Base-by-base conservation (phyloP, 1,140 invertebrate genomes). In the Psilanteris sp. region DNA sequence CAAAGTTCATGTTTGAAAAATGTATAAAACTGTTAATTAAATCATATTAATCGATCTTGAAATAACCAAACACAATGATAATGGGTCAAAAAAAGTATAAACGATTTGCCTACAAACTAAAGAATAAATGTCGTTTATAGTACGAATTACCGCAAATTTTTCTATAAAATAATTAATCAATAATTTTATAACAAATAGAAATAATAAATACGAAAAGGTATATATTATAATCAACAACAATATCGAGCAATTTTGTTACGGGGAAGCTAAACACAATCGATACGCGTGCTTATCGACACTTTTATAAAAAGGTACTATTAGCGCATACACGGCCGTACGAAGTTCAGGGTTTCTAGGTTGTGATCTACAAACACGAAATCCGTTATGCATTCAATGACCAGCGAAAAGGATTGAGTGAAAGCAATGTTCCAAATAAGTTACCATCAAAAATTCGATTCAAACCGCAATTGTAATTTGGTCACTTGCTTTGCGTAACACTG, bases 301-400 rank as follows among this genome's bases (percentile, higher is more conserved):
- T n/a, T n/a, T n/a, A n/a, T n/a, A n/a, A n/a, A n/a, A n/a, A n/a
- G n/a, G n/a, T n/a, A n/a, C n/a, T n/a, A n/a, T n/a, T n/a, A n/a
- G 27, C 18, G 27, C 31, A 66, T 32, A 29, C 27, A 59, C 32
- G n/a, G n/a, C 34, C 31, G 11, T 44, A 4, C 11, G 26, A 74
- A 68, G 50, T 87, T 86, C 73, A 79, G 57, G 84, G 84, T 87
- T 87, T 87, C 81, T 87, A 78, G 85, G 85, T 85, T 87, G 82
- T 31, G 80, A 79, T 82, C 80, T 81, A 79, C 70, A 77, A 77
- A 77, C 67, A 78, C 70, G 61, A 82, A 79, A 82, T 84, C 84
- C 85, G 83, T 83, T 81, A 85, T 77, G 64, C 43, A 54, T 78
- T 68, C 76, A 52, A 44, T 37, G 20, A 67, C 57, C 32, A 71